Evolutionary conservation across 2,113 vertebrate genomes (phyloP), one percentile per base, ranked within the genome.

Genomic region (Ptyas mucosa): DNA sequence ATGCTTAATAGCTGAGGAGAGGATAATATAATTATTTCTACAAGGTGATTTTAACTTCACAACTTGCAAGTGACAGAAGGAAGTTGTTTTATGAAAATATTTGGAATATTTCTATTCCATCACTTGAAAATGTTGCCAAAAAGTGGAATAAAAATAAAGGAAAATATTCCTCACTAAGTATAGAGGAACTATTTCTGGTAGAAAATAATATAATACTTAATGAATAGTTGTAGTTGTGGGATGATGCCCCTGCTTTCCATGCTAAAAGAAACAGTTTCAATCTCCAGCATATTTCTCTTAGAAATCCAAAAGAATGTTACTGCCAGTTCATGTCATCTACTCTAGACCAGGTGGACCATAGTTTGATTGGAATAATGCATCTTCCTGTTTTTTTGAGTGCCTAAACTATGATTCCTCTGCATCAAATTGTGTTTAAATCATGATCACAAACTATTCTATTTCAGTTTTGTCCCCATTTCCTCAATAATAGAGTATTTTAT

Each of bases 11-110:
- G 39, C 92, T 93, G 94, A 95, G 94, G 95, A 95, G 96, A 96
- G 94, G 95, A 87, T 96, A 95, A 96, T 96, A 64, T 93, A 95
- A 97, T 97, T 95, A 96, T 96, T 96, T 96, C 96, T 97, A 91
- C 93, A 94, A 96, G 95, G 96, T 93, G 92, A 92, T 97, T 97
- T 94, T 94, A 58, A 94, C 51, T 92, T 96, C 95, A 95, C 92
- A 96, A 92, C 93, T 96, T 97, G 89, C 55, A 92, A 96, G 93
- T 95, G 93, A 94, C 95, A 93, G 89, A 93, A 94, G 90, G 93
- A 95, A 96, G 95, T 96, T 94, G 95, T 95, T 97, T 95, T 95
- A 86, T 96, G 87, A 26, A 49, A 94, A 61, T 26, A 24, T 61
- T 61, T 26, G 58, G 58, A 61, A 61, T 61, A 61, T 9, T 61